Conservation (phyloP, 2,797 vertebrate genomes). For the Gambelia wislizenii region DNA sequence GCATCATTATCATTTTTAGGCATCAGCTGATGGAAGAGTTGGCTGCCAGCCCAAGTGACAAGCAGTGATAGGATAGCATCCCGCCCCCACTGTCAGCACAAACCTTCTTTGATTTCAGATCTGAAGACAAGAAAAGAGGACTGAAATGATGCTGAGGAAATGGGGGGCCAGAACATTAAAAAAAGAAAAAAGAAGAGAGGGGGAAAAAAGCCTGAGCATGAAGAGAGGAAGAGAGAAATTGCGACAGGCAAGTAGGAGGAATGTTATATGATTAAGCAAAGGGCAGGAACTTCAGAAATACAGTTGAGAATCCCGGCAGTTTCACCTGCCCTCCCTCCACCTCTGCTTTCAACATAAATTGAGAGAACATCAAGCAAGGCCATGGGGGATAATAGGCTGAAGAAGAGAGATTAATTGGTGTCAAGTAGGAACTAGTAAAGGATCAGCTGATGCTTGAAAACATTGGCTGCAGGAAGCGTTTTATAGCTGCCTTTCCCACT, state of each 20-base stretch:
- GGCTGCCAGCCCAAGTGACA: slow-evolving; percentile 39
- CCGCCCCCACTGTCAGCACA: slow-evolving; percentile 16
- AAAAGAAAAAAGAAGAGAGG: background rate
- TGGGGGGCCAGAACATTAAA: background rate
- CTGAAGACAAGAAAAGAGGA: slow-evolving; percentile 43
- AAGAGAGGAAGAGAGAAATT: background rate
- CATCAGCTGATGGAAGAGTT: slow-evolving; percentile 39
- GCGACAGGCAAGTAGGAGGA: background rate
- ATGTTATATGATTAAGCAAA: background rate
- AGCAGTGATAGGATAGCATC: slow-evolving; percentile 18
- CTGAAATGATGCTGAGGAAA: slow-evolving; percentile 38
- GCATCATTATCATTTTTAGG: slow-evolving; percentile 20
- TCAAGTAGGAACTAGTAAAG: slow-evolving; percentile 82
- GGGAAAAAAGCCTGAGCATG: background rate
- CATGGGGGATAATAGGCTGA: slow-evolving; percentile 41
- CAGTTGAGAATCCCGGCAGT: background rate
- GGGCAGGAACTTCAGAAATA: background rate
- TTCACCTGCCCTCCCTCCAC: slow-evolving; percentile 39
- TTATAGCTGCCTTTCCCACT: slow-evolving; percentile 82
- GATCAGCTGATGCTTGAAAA: slow-evolving; percentile 81
- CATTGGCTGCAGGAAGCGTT: slow-evolving; percentile 85
- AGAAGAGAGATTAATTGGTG: slow-evolving; percentile 84
- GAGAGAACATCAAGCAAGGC: slow-evolving; percentile 47
- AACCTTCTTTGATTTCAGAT: slow-evolving; percentile 42
- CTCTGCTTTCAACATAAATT: slow-evolving; percentile 54